These are phyloP conservation scores for Gasterosteus nipponicus DNA, from an alignment of 2,113 vertebrate species.

Conservation along the genomic window DNA sequence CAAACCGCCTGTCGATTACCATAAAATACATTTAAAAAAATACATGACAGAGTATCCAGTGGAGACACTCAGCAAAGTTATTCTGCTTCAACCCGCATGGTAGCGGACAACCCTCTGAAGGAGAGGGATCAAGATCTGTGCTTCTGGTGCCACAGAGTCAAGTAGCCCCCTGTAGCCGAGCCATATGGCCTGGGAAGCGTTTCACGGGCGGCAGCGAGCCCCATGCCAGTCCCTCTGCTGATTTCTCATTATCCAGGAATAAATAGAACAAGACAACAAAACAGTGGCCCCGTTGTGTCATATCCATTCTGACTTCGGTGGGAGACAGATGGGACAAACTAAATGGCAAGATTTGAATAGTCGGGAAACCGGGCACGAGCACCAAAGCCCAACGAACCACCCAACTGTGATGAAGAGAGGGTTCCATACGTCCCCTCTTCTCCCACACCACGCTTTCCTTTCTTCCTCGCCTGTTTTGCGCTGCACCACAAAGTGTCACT, in stretches of 20 bases:
- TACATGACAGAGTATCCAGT: constrained; percentile 29
- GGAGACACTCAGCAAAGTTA: constrained; percentile 21
- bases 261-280: constrained; percentile 83
- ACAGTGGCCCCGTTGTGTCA: constrained; percentile 77
- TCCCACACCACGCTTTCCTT: constrained; percentile 17
- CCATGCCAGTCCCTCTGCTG: constrained; percentile 71
- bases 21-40: neutral
- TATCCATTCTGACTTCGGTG: constrained; percentile 71
- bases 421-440: constrained; percentile 18
- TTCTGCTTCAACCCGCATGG: constrained; percentile 43
- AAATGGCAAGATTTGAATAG: constrained; percentile 74
- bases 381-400: constrained; percentile 61
- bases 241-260: constrained; percentile 82
- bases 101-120: constrained; percentile 46
- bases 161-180: constrained; percentile 62
- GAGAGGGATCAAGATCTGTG: constrained; percentile 58
- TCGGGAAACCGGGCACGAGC: constrained; percentile 57
- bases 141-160: constrained; percentile 63
- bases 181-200: constrained; percentile 80
- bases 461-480: constrained; percentile 38
- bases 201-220: constrained; percentile 67
- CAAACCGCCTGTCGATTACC: constrained; percentile 58
- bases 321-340: constrained; percentile 81
- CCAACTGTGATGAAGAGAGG: constrained; percentile 51
- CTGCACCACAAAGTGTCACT: constrained; percentile 48